Evolutionary conservation across 2,797 vertebrate genomes (phyloP), one percentile per base, ranked within the genome.

Genomic region (Strix occidentalis): DNA sequence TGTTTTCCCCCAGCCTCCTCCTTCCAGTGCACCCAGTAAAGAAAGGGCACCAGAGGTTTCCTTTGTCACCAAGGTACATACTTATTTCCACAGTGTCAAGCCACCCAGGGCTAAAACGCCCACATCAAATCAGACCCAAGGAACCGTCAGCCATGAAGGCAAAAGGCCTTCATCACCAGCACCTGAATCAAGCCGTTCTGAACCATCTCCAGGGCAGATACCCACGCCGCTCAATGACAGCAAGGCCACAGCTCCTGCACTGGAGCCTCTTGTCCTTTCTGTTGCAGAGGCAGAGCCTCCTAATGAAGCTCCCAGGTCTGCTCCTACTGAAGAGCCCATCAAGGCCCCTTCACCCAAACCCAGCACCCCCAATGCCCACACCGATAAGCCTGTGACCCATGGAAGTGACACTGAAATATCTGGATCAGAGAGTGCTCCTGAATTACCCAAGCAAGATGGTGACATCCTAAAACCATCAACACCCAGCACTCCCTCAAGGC

Each of bases 41-140:
- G 94, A 96, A 97, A 96, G 95, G 71, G 97, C 94, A 61, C 96
- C 98, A 66, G 97, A 97, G 61, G 95, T 95, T 90, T 97, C 96
- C 94, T 97, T 96, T 18, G 33, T 97, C 84, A 93, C 96, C 60
- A 95, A 87, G 33, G 90, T 64, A 5, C 97, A 95, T 20, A 6
- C 97, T 21, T 85, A 82, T 2, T 95, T 97, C 53, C 95, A 19
- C 64, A 95, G 96, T 1, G 74, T 97, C 76, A 95, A 94, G 78
- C 69, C 95, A 45, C 94, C 96, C 31, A 95, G 72, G 46, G 77
- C 82, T 75, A 97, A 92, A 78, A 94, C 31, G 3, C 51, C 90
- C 75, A 78, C 76, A 9, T 18, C 88, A 74, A 81, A 78, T 31
- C 46, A 5, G 1, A 45, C 37, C 20, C 88, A 85, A 81, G 74